These are phyloP conservation scores for Diogma glabrata DNA, from an alignment of 2,888 invertebrate species.

Conservation along the genomic window DNA sequence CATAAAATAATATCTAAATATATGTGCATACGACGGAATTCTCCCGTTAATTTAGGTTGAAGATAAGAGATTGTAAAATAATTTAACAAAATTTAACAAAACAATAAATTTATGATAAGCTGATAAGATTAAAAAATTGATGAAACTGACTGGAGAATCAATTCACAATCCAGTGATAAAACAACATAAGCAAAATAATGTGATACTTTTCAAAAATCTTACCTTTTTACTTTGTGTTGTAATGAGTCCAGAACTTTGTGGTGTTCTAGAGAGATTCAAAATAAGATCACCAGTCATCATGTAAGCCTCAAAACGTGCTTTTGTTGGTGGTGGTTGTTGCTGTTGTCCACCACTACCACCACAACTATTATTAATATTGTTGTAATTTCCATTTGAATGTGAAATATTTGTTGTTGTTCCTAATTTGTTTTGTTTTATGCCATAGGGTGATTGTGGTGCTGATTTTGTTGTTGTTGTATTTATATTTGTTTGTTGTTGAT, in stretches of 20 bases:
- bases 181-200: no score
- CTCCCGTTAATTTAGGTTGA: no score
- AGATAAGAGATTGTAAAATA: no score
- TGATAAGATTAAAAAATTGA: no score
- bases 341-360: slow-evolving; percentile 18
- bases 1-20: no score
- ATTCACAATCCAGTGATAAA: no score
- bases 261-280: slow-evolving; percentile 77
- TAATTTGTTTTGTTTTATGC: slow-evolving; percentile 28
- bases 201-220: background rate
- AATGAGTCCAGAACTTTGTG: slow-evolving; percentile 50
- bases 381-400: slow-evolving; percentile 23
- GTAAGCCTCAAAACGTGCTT: slow-evolving; percentile 73
- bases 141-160: no score
- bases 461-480: slow-evolving; percentile 23
- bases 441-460: slow-evolving; percentile 33
- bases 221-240: slow-evolving; percentile 40
- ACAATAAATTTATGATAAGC: no score
- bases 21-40: no score
- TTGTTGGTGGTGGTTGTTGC: slow-evolving; percentile 26
- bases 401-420: slow-evolving; percentile 32
- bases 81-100: no score
- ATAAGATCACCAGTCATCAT: slow-evolving; percentile 98
- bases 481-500: slow-evolving; percentile 20
- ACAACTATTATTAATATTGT: slow-evolving; percentile 14